Base-by-base conservation (phyloP, 2,888 invertebrate species). In the Agrotis puta region DNA sequence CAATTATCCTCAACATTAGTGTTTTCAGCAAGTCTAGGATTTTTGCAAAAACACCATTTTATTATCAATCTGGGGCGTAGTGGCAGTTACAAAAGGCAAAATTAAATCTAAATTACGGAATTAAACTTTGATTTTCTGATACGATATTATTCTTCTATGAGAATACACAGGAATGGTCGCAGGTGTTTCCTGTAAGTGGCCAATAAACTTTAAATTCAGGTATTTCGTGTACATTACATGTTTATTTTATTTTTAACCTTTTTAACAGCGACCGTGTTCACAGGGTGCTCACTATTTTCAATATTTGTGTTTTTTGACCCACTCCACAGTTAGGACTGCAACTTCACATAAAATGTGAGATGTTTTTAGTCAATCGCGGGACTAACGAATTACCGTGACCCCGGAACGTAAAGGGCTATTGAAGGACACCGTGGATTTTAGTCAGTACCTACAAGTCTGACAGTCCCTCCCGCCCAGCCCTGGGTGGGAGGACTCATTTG, bases 141-240 rank as follows among this genome's bases (percentile, higher is more conserved):
- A 4, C 53, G 39, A 64, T 77, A 76, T 76, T 56, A 66, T 70
- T 63, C 56, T 58, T 61, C 50, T 58, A 66, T 73, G 63, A 18
- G 47, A 50, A 61, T 65, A 75, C 62, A 63, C 64, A 65, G 67
- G 75, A 85, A 85, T 85, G 83, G 86, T 86, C 85, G 88, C 92
- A 91, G 92, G 91, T 92, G 92, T 91, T 90, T 90, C 90, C 88
- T 90, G 90, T 89, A 90, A 90, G 89, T 90, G 89, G 89, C 89
- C 87, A 89, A 91, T 92, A 91, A 92, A 91, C 89, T 90, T 89
- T 85, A 87, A 88, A 89, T 89, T 88, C 88, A 88, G 87, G 87
- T 87, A 88, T 90, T 89, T 82, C 85, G 88, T 88, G 84, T 87
- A 86, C 85, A 78, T 87, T 88, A 88, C 87, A 74, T 90, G 90